A percentile compares a stretch with the other conserved stretches of the same genome.
phyloP scores from a whole-genome alignment of 1,140 invertebrate species.

The Zophobas morio region DNA sequence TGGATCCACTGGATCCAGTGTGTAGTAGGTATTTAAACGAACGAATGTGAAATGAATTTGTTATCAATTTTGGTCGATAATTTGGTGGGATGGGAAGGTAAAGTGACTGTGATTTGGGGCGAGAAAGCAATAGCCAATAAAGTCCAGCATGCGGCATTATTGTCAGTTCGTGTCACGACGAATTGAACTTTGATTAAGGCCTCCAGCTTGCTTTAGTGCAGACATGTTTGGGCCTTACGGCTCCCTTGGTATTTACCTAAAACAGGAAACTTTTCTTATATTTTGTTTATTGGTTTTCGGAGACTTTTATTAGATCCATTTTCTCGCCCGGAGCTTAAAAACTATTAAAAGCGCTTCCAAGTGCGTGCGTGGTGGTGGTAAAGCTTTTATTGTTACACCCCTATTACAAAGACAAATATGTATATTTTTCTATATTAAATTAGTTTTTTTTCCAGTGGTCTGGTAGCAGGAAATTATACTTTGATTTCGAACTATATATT shows the following conservation, averaged over 20 bases:
- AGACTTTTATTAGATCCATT: constrained; percentile 40
- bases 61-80: constrained; percentile 1
- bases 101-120: constrained; percentile 32
- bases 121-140: constrained; percentile 55
- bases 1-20: not conserved
- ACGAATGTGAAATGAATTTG: not conserved
- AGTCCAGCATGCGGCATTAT: constrained; percentile 57
- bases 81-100: constrained; percentile 15
- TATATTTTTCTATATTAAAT: no score
- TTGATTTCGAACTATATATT: no score
- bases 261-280: constrained; percentile 55
- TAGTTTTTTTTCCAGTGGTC: no score
- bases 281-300: constrained; percentile 43
- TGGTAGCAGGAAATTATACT: no score
- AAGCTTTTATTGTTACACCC: not conserved
- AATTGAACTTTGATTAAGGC: constrained; percentile 62
- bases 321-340: constrained; percentile 9
- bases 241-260: constrained; percentile 54
- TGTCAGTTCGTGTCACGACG: constrained; percentile 60
- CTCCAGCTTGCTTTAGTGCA: constrained; percentile 43
- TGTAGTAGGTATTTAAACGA: no score
- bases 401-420: no score
- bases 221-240: constrained; percentile 55
- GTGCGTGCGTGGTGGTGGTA: not conserved
- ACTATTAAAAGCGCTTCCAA: constrained; percentile 19